Evolutionary conservation across 2,797 vertebrate species (phyloP), one percentile per base, ranked within the genome.

Genomic region (Pyrocephalus nanus): DNA sequence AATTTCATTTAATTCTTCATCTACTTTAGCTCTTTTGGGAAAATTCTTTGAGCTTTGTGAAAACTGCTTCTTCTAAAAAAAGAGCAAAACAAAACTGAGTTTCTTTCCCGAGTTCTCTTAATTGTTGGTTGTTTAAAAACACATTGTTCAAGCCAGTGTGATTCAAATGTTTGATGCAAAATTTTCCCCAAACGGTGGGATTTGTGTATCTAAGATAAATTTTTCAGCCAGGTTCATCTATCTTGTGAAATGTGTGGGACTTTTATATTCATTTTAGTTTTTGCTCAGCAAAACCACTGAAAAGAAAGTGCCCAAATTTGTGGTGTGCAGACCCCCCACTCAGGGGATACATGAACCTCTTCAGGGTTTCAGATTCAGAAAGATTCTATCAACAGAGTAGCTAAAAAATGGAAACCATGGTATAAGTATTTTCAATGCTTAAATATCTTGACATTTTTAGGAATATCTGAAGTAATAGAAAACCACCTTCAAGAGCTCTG

Each of bases 81-180:
- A 17, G 14, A 55, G 18, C 40, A n/a, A 78, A 75, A 7, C 25
- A 34, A 64, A 83, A 12, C 25, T 11, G 29, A 54, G 13, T 55
- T 82, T 81, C 45, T 71, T 83, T 27, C 47, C 55, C 22, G 13
- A 6, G 18, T 51, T 77, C 50, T 72, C 47, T 48, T 54, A 3
- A 10, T 25, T 67, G 12, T 47, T n/a, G 6, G 5, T 34, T 25
- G 42, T 36, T 78, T 81, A 79, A 54, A 58, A 80, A 17, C 5
- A 27, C 4, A 4, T 32, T 27, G 22, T 54, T 78, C 32, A 26
- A 77, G n/a, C 7, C 53, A 71, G 4, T 0, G 2, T 1, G 9
- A 25, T 25, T 89, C 36, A 14, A 85, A 76, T 20, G 65, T 25
- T 71, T 34, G 34, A n/a, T 77, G 61, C 10, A 55, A 66, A 72